phyloP scores from a whole-genome alignment of 2,888 invertebrate genomes.

The Synanthedon formicaeformis region DNA sequence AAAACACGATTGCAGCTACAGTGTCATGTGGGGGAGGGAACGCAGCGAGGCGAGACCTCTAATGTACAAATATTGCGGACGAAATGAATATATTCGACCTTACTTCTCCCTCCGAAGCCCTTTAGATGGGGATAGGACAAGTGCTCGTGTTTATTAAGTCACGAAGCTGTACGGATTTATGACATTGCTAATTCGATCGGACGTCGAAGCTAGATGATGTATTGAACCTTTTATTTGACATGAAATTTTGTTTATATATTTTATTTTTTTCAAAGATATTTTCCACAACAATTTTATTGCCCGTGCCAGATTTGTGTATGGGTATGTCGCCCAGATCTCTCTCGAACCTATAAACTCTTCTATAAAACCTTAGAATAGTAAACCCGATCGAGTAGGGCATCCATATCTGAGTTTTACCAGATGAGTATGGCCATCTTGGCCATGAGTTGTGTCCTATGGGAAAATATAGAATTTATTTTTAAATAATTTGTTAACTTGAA shows the following conservation, averaged over 20 bases:
- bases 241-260: not conserved
- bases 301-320: too few species aligned
- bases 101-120: conserved; percentile 15
- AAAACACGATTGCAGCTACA: conserved; percentile 29
- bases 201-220: conserved; percentile 28
- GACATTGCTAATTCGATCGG: conserved; percentile 30
- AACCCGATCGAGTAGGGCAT: too few species aligned
- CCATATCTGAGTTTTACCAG: too few species aligned
- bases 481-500: too few species aligned
- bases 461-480: too few species aligned
- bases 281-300: too few species aligned
- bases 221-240: conserved; percentile 26
- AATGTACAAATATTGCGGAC: conserved; percentile 71
- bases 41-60: conserved; percentile 65
- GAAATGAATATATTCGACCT: conserved; percentile 65
- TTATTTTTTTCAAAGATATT: too few species aligned
- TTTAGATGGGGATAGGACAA: conserved; percentile 24
- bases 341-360: too few species aligned
- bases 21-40: conserved; percentile 48
- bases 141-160: conserved; percentile 61
- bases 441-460: too few species aligned
- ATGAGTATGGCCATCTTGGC: too few species aligned
- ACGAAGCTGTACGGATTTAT: conserved; percentile 53
- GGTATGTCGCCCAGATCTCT: too few species aligned
- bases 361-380: too few species aligned